Evolutionary conservation across 2,113 vertebrate species (phyloP).

Genomic region (Pteropus alecto): DNA sequence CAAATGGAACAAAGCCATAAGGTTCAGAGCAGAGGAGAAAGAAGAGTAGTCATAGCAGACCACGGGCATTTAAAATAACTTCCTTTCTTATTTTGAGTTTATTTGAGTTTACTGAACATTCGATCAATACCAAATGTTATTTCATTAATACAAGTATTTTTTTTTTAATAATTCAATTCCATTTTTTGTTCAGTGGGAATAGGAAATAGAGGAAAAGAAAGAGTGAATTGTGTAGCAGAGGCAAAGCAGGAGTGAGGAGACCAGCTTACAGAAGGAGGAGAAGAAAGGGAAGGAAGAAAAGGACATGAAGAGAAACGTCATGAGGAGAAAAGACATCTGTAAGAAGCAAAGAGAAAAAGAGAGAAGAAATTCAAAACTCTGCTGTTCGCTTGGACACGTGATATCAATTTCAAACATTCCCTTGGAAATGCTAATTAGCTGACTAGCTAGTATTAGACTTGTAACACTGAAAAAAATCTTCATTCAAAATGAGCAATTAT

Average conservation of each 20-base stretch:
- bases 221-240: not conserved
- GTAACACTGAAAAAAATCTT: not conserved
- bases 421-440: not conserved
- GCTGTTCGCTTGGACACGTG: not conserved
- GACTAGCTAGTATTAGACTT: not conserved
- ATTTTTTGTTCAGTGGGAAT: not conserved
- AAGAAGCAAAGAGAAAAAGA: not conserved
- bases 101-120: not conserved
- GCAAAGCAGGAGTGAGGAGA: not conserved
- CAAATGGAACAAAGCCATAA: not conserved
- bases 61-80: not conserved
- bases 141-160: not conserved
- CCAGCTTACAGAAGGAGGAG: not conserved
- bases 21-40: not conserved
- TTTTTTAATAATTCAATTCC: not conserved
- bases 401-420: not conserved
- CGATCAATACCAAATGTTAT: not conserved
- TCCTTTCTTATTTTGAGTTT: not conserved
- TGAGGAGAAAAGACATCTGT: not conserved
- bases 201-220: not conserved
- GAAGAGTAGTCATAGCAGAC: not conserved
- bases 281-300: not conserved
- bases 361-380: not conserved
- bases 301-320: not conserved
- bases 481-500: not conserved